Conservation (phyloP, 2,113 vertebrate genomes). For the Etia nguti region DNA sequence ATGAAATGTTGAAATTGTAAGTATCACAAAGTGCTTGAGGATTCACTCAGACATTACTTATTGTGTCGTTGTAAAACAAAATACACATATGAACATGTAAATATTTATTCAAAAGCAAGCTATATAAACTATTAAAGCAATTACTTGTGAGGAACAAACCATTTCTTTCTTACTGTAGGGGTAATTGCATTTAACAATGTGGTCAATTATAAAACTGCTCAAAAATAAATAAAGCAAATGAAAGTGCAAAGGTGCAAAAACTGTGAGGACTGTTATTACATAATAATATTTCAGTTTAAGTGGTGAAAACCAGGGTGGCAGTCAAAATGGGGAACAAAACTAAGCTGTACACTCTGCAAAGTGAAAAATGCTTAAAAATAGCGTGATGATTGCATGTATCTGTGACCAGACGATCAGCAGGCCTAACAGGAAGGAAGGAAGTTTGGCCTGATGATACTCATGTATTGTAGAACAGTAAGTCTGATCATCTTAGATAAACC, state of each 20-base stretch:
- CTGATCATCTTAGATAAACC: not conserved
- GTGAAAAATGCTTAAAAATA: not conserved
- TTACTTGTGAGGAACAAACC: not conserved
- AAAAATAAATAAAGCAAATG: not conserved
- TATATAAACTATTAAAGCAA: not conserved
- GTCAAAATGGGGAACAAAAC: not conserved
- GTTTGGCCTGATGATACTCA: not conserved
- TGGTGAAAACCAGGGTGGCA: not conserved
- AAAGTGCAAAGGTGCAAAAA: not conserved
- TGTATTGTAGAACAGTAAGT: not conserved
- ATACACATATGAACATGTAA: not conserved
- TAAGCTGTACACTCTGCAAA: not conserved
- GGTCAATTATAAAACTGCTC: not conserved
- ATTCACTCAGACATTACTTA: not conserved
- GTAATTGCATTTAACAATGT: not conserved
- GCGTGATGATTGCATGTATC: not conserved
- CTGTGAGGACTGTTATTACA: fast-evolving
- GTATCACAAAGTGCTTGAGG: not conserved
- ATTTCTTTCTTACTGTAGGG: not conserved
- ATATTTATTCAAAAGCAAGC: not conserved
- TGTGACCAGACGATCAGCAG: not conserved
- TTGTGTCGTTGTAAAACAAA: not conserved
- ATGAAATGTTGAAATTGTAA: not conserved
- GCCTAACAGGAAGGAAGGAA: not conserved
- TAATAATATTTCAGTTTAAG: not conserved